These are phyloP conservation scores for Diadumene lineata DNA, from an alignment of 92 coral and sea anemone genomes.

Conservation along the genomic window DNA sequence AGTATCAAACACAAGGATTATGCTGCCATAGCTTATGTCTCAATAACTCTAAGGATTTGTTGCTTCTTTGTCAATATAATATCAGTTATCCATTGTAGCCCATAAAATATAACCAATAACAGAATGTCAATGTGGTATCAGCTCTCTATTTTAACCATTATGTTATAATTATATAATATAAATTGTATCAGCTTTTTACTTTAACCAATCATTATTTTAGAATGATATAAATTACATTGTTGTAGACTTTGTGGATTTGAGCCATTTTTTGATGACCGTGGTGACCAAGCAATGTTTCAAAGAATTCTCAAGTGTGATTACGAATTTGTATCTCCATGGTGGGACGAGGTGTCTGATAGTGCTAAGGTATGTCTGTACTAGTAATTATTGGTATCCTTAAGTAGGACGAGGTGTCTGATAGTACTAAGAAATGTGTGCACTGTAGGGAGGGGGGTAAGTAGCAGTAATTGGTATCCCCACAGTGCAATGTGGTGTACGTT, in stretches of 20 bases:
- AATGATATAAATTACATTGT: too few relatives aligned
- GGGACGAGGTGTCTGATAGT: constrained; percentile 94
- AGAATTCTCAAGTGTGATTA: constrained; percentile 93
- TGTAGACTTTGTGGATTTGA: constrained; percentile 94
- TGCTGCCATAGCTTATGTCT: too few relatives aligned
- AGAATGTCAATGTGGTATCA: too few relatives aligned
- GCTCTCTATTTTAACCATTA: too few relatives aligned
- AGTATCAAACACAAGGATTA: constrained; percentile 44
- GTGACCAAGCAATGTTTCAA: constrained; percentile 98
- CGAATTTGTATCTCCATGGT: constrained; percentile 92
- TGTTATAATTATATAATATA: too few relatives aligned
- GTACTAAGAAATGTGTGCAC: constrained; percentile 73
- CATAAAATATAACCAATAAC: too few relatives aligned
- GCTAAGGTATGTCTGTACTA: constrained; percentile 69
- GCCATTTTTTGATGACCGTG: constrained; percentile 95
- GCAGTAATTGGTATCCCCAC: not conserved
- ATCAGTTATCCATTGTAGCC: too few relatives aligned
- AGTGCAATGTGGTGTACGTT: constrained; percentile 95
- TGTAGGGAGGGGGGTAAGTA: too few relatives aligned
- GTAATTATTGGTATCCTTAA: not conserved
- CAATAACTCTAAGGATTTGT: too few relatives aligned
- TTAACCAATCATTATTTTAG: too few relatives aligned
- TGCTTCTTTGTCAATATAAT: too few relatives aligned
- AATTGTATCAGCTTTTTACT: too few relatives aligned
- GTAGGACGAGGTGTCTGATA: constrained; percentile 96